Evolutionary conservation across 2,888 invertebrate genomes (phyloP), one percentile per base, ranked within the genome.

Genomic region (Pollenia griseotomentosa): DNA sequence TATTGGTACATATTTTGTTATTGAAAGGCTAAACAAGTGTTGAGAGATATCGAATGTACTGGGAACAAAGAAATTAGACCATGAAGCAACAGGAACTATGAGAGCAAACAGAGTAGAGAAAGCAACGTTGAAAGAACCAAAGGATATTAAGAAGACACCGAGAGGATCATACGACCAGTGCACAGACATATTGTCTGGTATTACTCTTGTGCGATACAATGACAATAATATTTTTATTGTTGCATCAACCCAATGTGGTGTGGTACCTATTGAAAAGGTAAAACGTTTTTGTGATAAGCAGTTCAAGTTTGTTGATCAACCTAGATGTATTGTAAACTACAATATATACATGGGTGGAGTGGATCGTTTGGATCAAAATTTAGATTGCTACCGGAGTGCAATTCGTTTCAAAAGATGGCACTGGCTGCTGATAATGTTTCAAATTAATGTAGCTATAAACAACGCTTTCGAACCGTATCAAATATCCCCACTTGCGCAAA

Each of bases 221-320:
- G 66, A 66, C 14, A 66, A 66, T 40, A 70, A 53, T 70, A 70
- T 70, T 70, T 53, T 70, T 53, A 53, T 53, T 53, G 70, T 53
- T 48, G 70, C 53, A 40, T 70, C 70, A 19, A 70, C 53, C 1
- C 70, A 70, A 53, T 70, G 53, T 53, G 53, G 53, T 53, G 57
- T 71, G 42, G 71, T 57, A 23, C 57, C 55, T 19, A 71, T 55
- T 19, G 71, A 23, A 71, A 71, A 71, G 55, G 71, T 57, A 10
- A 71, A 71, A 44, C 53, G 71, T 33, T 71, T 55, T 71, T 71
- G 71, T 55, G 55, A 71, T 16, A 71, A 57, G n/a, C 71, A 71
- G 42, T 10, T n/a, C 6, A 71, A 71, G 44, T 42, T 42, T 71
- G 42, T 71, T 71, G 55, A 71, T 71, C 42, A 71, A 16, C 71